Evolutionary conservation across 2,797 vertebrate species (phyloP), one percentile per base, ranked within the genome.

Genomic region (Phalloptychus januarius): DNA sequence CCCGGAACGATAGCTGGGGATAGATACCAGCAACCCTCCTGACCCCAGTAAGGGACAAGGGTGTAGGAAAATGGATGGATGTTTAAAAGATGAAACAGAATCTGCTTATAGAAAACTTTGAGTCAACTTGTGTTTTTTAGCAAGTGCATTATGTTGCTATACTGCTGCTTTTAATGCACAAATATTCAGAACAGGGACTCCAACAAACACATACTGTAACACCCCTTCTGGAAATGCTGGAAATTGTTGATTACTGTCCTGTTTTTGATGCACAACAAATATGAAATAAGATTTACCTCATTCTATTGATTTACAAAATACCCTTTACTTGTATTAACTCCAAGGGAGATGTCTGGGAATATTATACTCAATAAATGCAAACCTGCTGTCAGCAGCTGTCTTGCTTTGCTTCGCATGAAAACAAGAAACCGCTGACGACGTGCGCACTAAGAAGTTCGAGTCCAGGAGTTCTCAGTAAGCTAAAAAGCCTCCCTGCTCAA

Each of bases 331-430:
- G 38, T n/a, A 70, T n/a, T 44, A 70, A 44, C 38, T 40, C 40
- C 67, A 25, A 13, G 23, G 40, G 23, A 44, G 38, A n/a, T n/a
- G 23, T 44, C 38, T 7, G 40, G 31, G 18, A 72, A 72, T 72
- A 50, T 45, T 52, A 12, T 28, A 23, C 33, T 36, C 7, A 25
- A 28, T 48, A 76, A 76, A 67, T 28, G 36, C 54, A 28, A 77
- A 70, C 46, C 25, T 42, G 48, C 36, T 42, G 63, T 36, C 20
- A 69, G 15, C 50, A 45, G 54, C 25, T 56, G 50, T 33, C 46
- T 80, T 71, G 80, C 71, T 50, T 50, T 33, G 15, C 46, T 72
- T 33, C 2, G 10, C 46, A 50, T 70, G 40, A 28, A 70, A 70
- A 70, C 38, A 70, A n/a, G 40, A 70, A 44, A 70, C 25, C 13